A percentile compares a stretch with the other conserved stretches of the same genome.
These are phyloP conservation scores for Anastrepha ludens DNA, from an alignment of 1,140 invertebrate genomes.

Conservation along the genomic window DNA sequence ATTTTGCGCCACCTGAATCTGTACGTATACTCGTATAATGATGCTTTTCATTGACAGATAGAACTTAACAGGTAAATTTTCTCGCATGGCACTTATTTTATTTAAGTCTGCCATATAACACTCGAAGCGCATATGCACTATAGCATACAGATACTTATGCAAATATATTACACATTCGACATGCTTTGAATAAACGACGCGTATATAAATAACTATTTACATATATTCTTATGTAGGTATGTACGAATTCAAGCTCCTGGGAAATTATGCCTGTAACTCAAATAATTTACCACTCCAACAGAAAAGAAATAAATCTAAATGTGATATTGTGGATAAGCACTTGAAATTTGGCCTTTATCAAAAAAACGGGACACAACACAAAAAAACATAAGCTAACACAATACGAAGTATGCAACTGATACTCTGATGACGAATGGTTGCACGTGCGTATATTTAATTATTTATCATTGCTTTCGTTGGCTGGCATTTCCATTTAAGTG, in stretches of 20 bases:
- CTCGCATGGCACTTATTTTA: no score
- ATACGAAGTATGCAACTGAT: slow-evolving; percentile 25
- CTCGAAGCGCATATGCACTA: no score
- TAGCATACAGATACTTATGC: not conserved
- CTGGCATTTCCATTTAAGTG: no score
- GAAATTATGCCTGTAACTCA: not conserved
- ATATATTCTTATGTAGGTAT: not conserved
- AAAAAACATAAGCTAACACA: slow-evolving; percentile 7
- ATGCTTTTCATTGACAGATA: no score
- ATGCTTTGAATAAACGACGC: not conserved
- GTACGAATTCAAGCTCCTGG: not conserved
- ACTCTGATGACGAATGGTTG: not conserved
- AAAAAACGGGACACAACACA: no score
- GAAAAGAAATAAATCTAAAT: not conserved
- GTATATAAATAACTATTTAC: not conserved
- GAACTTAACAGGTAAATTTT: no score
- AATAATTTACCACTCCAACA: not conserved
- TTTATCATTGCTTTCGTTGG: no score
- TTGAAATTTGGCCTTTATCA: not conserved
- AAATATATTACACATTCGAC: not conserved
- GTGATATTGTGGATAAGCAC: not conserved
- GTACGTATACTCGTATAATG: no score
- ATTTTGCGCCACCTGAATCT: no score
- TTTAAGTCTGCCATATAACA: no score
- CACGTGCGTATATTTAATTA: not conserved